Conservation (phyloP, 2,888 invertebrate species). For the Watsonalla binaria region DNA sequence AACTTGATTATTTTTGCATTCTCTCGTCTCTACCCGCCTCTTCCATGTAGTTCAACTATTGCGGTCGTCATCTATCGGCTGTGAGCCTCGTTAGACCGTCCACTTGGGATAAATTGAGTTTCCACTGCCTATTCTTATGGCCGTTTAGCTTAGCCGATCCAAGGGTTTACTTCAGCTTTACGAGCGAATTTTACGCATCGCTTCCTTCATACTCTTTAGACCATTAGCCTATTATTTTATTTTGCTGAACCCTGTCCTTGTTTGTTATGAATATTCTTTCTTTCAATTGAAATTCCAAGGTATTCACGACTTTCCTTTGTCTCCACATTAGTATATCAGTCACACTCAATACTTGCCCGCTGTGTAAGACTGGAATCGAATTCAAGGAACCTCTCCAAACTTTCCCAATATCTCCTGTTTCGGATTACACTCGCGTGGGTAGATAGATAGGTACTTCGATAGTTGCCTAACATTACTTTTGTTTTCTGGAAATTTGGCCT, state of each 20-base stretch:
- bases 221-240: too few relatives aligned
- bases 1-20: slow-evolving; percentile 29
- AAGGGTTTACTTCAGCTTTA: slow-evolving; percentile 18
- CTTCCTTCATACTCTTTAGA: not conserved
- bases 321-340: too few relatives aligned
- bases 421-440: not conserved
- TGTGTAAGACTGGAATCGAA: slow-evolving; percentile 19
- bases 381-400: slow-evolving; percentile 37
- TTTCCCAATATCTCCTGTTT: slow-evolving; percentile 42
- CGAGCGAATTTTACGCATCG: slow-evolving; percentile 14
- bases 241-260: too few relatives aligned
- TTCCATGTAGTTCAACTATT: slow-evolving; percentile 51
- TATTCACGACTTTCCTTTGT: too few relatives aligned
- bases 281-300: too few relatives aligned
- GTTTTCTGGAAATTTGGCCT: too few relatives aligned
- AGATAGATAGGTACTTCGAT: too few relatives aligned
- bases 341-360: not conserved
- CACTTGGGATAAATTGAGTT: slow-evolving; percentile 53
- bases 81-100: slow-evolving; percentile 48
- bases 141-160: slow-evolving; percentile 36
- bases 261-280: too few relatives aligned
- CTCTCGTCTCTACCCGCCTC: slow-evolving; percentile 51
- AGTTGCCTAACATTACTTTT: too few relatives aligned
- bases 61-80: slow-evolving; percentile 36
- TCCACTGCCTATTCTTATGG: slow-evolving; percentile 38